A percentile compares a stretch with the other conserved stretches of the same genome.
These are phyloP conservation scores for Dipodomys spectabilis DNA, from an alignment of 2,113 vertebrate species.

Conservation along the genomic window DNA sequence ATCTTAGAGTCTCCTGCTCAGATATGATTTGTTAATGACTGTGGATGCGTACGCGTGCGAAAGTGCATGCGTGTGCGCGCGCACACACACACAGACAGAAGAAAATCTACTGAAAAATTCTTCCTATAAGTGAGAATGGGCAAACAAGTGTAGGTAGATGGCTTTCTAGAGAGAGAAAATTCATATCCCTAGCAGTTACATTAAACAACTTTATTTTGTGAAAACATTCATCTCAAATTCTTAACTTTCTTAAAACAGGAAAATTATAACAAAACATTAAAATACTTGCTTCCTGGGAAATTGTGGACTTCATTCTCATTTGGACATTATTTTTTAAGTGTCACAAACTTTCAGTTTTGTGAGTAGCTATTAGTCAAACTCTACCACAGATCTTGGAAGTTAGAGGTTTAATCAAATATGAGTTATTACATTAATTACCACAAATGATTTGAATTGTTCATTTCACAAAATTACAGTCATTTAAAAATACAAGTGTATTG, in stretches of 20 bases:
- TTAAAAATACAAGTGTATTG: background rate
- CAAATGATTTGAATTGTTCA: slow-evolving; percentile 25
- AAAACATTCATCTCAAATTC: background rate
- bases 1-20: fast-evolving
- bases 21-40: background rate
- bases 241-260: background rate
- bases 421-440: slow-evolving; percentile 18
- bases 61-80: too few relatives aligned
- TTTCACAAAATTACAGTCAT: slow-evolving; percentile 23
- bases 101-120: too few relatives aligned
- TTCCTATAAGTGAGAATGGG: background rate
- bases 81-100: too few relatives aligned
- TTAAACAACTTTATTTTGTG: background rate
- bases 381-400: background rate
- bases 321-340: slow-evolving; percentile 29
- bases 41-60: too few relatives aligned
- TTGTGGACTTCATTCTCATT: background rate
- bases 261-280: background rate
- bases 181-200: background rate
- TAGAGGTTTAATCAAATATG: slow-evolving; percentile 13
- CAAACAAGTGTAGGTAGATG: background rate
- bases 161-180: background rate
- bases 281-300: background rate
- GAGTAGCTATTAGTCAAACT: background rate
- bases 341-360: background rate